Conservation (phyloP, 2,113 vertebrate genomes). For the Poecilia latipinna region DNA sequence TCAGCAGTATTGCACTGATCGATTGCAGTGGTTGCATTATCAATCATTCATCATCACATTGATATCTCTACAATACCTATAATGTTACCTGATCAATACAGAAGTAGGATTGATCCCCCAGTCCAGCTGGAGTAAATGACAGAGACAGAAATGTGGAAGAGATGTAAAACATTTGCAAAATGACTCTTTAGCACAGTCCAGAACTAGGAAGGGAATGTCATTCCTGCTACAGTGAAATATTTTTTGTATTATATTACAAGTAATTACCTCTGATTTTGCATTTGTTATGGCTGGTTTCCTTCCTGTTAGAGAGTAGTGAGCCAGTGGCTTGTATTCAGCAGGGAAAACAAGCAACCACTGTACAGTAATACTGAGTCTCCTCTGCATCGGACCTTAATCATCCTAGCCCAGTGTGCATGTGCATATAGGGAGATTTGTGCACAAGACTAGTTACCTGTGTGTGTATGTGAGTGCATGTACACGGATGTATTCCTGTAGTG, state of each 20-base stretch:
- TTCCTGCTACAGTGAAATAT: conserved; percentile 58
- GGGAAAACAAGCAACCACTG: conserved; percentile 71
- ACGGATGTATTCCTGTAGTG: conserved; percentile 49
- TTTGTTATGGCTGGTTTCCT: conserved; percentile 72
- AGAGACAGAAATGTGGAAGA: conserved; percentile 22
- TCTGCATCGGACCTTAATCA: conserved; percentile 77
- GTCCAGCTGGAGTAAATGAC: conserved; percentile 36
- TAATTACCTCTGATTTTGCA: conserved; percentile 75
- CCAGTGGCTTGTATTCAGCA: conserved; percentile 73
- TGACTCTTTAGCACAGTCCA: conserved; percentile 14
- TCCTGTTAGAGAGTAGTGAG: conserved; percentile 68
- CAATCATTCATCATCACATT: conserved; percentile 77
- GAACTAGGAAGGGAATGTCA: conserved; percentile 59
- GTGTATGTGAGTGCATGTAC: conserved; percentile 33
- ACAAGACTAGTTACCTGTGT: conserved; percentile 44
- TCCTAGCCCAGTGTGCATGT: conserved; percentile 65
- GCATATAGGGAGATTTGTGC: conserved; percentile 74
- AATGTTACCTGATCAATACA: conserved; percentile 70
- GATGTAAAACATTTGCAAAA: conserved; percentile 40
- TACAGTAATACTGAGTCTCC: conserved; percentile 58
- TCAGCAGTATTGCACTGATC: conserved; percentile 68
- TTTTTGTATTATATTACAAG: conserved; percentile 69
- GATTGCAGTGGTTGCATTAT: conserved; percentile 66
- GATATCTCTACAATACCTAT: conserved; percentile 73
- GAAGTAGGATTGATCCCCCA: conserved; percentile 55